Evolutionary conservation across 2,113 vertebrate species (phyloP).

Genomic region (Siniperca knerii): DNA sequence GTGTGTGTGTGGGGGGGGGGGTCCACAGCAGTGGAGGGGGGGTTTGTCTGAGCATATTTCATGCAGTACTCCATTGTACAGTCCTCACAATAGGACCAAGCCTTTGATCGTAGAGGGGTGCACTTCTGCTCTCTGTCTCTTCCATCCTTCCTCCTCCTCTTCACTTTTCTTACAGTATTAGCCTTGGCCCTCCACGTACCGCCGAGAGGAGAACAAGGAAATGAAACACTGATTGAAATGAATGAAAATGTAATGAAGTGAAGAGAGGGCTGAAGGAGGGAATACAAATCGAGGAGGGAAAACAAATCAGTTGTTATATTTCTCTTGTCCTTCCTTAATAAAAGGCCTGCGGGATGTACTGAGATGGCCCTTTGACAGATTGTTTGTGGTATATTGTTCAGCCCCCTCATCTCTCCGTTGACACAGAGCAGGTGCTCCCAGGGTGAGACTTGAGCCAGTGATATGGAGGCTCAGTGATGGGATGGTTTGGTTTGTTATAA

Average conservation of each 20-base stretch:
- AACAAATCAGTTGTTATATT: slow-evolving; percentile 57
- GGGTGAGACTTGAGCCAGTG: slow-evolving; percentile 20
- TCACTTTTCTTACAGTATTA: slow-evolving; percentile 26
- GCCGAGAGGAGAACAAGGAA: slow-evolving; percentile 66
- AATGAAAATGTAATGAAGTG: slow-evolving; percentile 69
- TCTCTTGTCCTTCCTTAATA: slow-evolving; percentile 66
- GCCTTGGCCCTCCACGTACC: slow-evolving; percentile 59
- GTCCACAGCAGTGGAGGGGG: not conserved
- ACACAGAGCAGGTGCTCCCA: slow-evolving; percentile 66
- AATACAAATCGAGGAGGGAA: slow-evolving; percentile 29
- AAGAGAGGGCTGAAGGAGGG: slow-evolving; percentile 29
- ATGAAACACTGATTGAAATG: slow-evolving; percentile 72
- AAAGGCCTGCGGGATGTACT: slow-evolving; percentile 56
- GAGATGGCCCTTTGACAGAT: slow-evolving; percentile 54
- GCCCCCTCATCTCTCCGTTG: slow-evolving; percentile 41
- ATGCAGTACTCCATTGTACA: slow-evolving; percentile 78
- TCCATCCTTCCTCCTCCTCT: not conserved
- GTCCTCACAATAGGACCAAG: slow-evolving; percentile 75
- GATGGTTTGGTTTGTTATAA: slow-evolving; percentile 11
- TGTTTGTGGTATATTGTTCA: slow-evolving; percentile 52
- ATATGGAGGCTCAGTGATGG: slow-evolving; percentile 32
- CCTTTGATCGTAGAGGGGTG: slow-evolving; percentile 82
- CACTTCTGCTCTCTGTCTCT: slow-evolving; percentile 36
- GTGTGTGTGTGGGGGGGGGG: not conserved
- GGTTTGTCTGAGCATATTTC: slow-evolving; percentile 39